A percentile compares a stretch with the other conserved stretches of the same genome.
phyloP scores from a whole-genome alignment of 2,888 invertebrate species.

The Furcula furcula region DNA sequence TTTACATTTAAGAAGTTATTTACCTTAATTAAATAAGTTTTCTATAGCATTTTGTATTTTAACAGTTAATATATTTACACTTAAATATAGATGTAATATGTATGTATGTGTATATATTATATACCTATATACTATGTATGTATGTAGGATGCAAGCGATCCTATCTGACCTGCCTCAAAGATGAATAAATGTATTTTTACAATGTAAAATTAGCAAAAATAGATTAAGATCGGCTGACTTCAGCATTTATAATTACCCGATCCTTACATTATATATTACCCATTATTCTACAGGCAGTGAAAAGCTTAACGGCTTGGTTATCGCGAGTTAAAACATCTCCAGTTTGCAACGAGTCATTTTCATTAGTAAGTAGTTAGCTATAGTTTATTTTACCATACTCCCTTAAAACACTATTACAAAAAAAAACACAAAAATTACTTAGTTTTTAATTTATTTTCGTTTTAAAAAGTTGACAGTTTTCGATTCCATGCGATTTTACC shows the following conservation, averaged over 20 bases:
- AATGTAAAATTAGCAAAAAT: not conserved
- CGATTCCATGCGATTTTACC: not conserved
- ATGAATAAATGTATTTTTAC: no score
- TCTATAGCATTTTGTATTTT: no score
- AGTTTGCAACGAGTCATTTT: slow-evolving; percentile 22
- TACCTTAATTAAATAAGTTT: no score
- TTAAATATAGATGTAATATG: no score
- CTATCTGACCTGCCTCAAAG: no score
- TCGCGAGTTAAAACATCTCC: slow-evolving; percentile 25
- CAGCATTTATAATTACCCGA: slow-evolving; percentile 19
- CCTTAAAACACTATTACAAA: slow-evolving; percentile 1
- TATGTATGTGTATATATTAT: no score
- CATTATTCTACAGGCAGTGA: slow-evolving; percentile 28
- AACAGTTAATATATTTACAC: no score
- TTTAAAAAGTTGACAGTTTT: slow-evolving; percentile 2
- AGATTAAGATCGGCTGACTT: not conserved
- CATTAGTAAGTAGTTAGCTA: slow-evolving; percentile 9
- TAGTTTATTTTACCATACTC: not conserved
- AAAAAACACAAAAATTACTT: not conserved
- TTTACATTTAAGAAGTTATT: no score
- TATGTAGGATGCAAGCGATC: no score
- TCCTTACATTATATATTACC: slow-evolving; percentile 21
- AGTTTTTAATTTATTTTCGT: slow-evolving; percentile 7
- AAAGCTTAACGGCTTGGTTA: slow-evolving; percentile 30
- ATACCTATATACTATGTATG: no score